Base-by-base conservation (phyloP, 1,140 invertebrate species). In the Cydia splendana region DNA sequence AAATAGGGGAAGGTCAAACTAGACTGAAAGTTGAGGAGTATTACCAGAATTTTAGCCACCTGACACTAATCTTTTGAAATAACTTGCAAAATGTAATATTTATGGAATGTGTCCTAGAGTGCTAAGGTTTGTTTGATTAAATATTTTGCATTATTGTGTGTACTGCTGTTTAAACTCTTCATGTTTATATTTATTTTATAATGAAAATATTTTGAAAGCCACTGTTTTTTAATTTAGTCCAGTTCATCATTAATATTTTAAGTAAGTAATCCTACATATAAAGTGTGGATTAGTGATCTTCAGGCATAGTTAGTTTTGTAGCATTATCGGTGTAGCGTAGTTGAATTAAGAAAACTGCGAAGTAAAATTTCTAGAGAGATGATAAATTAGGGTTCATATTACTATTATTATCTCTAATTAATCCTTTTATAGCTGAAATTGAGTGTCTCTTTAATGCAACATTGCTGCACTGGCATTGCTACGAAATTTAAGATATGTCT, bases 61-160 rank as follows among this genome's bases (percentile, higher is more conserved):
- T 12, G 15, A 62, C 20, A 4, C 57, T 62, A 20, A 57, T 62
- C 57, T n/a, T 7, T 57, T n/a, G 15, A 57, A 57, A 30, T 57
- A 24, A 77, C 74, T 62, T 65, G 73, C 9, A n/a, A 62, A 10
- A 48, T 45, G 45, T n/a, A 74, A 78, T 75, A 73, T 78, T 82
- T 82, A 82, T 79, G 79, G 81, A 84, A 84, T 81, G 77, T 80
- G 76, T 80, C 77, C 74, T 78, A 62, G 79, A 76, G 79, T 65
- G 24, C 42, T 53, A 69, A 73, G 65, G 34, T 76, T 80, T 84
- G 78, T 88, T 85, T 89, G 89, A 89, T 91, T 85, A 86, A 88
- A 81, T 86, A 75, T 53, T 75, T 87, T 81, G 83, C 85, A 88
- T 88, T 87, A 82, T 87, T 77, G 83, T 84, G 85, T 84, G 81